These are phyloP conservation scores for Apoda limacodes DNA, from an alignment of 2,888 invertebrate species.

Conservation along the genomic window DNA sequence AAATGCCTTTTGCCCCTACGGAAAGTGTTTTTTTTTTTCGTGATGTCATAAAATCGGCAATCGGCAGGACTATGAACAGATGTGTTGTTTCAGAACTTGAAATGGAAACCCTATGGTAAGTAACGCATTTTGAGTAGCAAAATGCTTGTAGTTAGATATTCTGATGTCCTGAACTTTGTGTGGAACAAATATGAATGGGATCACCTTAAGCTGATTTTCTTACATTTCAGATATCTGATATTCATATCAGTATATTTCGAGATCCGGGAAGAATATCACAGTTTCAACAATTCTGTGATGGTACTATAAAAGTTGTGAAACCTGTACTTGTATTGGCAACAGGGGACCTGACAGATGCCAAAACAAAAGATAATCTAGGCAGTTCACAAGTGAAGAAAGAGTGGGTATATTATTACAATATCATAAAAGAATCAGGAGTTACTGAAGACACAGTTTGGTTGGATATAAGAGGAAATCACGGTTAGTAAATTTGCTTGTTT, in stretches of 20 bases:
- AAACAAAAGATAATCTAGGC: slow-evolving; percentile 80
- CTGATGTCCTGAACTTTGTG: too few relatives aligned
- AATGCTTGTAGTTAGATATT: too few relatives aligned
- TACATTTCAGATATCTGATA: slow-evolving; percentile 81
- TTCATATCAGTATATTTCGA: slow-evolving; percentile 88
- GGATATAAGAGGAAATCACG: slow-evolving; percentile 93
- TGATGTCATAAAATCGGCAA: too few relatives aligned
- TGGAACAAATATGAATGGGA: too few relatives aligned
- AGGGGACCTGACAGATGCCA: slow-evolving; percentile 92
- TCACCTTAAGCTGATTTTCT: background rate
- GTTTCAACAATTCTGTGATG: slow-evolving; percentile 82
- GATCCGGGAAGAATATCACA: slow-evolving; percentile 80
- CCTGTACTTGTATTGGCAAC: slow-evolving; percentile 85
- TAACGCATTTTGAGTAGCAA: too few relatives aligned
- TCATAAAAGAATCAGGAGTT: slow-evolving; percentile 76
- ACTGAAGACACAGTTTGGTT: slow-evolving; percentile 82
- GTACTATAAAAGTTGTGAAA: slow-evolving; percentile 77
- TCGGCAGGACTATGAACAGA: too few relatives aligned
- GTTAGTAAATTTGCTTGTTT: slow-evolving; percentile 59
- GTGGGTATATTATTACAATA: slow-evolving; percentile 82
- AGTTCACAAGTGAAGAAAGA: slow-evolving; percentile 85
- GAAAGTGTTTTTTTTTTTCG: too few relatives aligned
- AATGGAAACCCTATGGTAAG: too few relatives aligned
- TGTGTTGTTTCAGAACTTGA: too few relatives aligned
- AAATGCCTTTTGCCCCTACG: too few relatives aligned